These are phyloP conservation scores for Neodiprion pinetum DNA, from an alignment of 1,140 invertebrate genomes.

Conservation along the genomic window DNA sequence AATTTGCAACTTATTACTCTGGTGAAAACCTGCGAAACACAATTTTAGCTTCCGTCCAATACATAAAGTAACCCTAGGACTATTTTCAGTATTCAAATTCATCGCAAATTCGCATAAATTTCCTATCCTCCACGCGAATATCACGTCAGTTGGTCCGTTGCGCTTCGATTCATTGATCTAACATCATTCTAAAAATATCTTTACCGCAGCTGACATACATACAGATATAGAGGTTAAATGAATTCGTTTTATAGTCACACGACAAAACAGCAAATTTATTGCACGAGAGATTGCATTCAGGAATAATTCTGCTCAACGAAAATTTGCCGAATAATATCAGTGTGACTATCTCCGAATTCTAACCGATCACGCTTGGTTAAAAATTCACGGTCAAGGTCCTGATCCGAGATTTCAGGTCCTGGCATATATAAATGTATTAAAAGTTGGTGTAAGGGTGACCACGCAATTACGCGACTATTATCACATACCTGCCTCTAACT, in stretches of 20 bases:
- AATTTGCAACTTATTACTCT: too few species aligned
- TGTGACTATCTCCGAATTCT: too few species aligned
- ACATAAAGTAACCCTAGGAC: too few species aligned
- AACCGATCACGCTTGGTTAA: not conserved
- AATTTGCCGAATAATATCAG: too few species aligned
- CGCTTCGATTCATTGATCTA: slow-evolving; percentile 2
- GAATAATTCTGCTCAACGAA: too few species aligned
- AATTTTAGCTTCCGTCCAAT: too few species aligned
- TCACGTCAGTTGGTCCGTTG: not conserved
- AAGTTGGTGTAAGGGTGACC: not conserved
- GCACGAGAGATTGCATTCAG: too few species aligned
- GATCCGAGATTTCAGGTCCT: not conserved
- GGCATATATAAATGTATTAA: not conserved
- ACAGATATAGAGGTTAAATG: not conserved
- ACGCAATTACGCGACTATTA: not conserved
- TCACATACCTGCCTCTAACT: not conserved
- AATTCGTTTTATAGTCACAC: too few species aligned
- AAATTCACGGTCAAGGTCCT: not conserved
- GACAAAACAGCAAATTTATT: too few species aligned
- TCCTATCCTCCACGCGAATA: not conserved
- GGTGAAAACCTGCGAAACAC: too few species aligned
- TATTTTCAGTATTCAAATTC: too few species aligned
- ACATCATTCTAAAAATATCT: not conserved
- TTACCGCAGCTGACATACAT: not conserved
- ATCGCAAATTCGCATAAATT: not conserved